phyloP scores from a whole-genome alignment of 1,140 invertebrate genomes.

The Orchesella cincta region DNA sequence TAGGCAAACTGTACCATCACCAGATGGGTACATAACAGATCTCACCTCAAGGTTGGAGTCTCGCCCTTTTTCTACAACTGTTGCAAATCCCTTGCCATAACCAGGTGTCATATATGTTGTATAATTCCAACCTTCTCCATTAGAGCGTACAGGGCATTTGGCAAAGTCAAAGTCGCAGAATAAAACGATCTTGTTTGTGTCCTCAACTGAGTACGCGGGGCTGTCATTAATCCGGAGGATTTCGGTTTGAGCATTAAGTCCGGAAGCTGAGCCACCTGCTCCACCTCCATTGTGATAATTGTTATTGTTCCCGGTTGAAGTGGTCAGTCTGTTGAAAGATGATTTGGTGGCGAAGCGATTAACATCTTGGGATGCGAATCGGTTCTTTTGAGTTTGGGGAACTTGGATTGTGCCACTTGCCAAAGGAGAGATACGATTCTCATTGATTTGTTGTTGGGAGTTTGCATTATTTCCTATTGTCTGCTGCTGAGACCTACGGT shows the following conservation, averaged over 20 bases:
- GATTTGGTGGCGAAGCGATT: conserved; percentile 5
- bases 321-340: background rate
- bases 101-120: conserved; percentile 42
- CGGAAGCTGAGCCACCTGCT: background rate
- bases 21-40: conserved; percentile 42
- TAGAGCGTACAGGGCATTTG: conserved; percentile 49
- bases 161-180: conserved; percentile 51
- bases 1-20: conserved; percentile 48
- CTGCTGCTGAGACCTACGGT: background rate
- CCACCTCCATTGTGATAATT: conserved; percentile 3
- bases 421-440: background rate
- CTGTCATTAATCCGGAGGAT: conserved; percentile 26
- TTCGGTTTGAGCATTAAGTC: background rate
- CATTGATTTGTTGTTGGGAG: background rate
- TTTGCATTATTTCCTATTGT: background rate
- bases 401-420: conserved; percentile 11
- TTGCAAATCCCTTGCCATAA: conserved; percentile 47
- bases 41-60: conserved; percentile 49
- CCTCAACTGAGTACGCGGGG: conserved; percentile 35
- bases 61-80: conserved; percentile 32
- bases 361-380: background rate
- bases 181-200: conserved; percentile 44
- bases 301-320: background rate
- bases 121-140: conserved; percentile 48
- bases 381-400: conserved; percentile 15